Evolutionary conservation across 2,797 vertebrate genomes (phyloP), one percentile per base, ranked within the genome.

Genomic region (Enteromius viviparus): DNA sequence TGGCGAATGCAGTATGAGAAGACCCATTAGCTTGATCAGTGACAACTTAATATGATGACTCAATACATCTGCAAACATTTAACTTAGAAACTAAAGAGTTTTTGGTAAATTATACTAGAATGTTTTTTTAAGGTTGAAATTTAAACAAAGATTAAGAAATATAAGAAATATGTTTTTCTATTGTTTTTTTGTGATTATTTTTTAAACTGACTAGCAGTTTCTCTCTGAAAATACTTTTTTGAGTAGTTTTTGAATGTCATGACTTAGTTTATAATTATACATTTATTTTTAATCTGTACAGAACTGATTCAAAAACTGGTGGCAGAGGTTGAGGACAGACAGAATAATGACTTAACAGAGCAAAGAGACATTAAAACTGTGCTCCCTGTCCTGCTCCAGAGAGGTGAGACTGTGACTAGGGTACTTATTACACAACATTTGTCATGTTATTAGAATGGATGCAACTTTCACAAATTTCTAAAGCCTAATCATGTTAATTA

Each of bases 221-320:
- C 26, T 62, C 3, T 23, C 2, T 26, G 11, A 14, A 60, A 26
- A 26, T 26, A 23, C 2, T 15, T 32, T 64, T 32, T 8, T 32
- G 3, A 3, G 62, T 32, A 8, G 26, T 19, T 26, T 70, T 58
- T 3, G 19, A 40, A 21, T 69, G 37, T 42, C n/a, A 32, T 32
- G 26, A 17, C 19, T 58, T 6, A 15, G 19, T 19, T 69, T 19
- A 32, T 10, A 45, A 45, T 12, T 32, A 19, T 34, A 51, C 2
- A 23, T 37, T 5, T 15, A 26, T 19, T 12, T 21, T 32, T 19
- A 29, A 45, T 19, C 10, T 65, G 49, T 23, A 49, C 90, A 96
- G 95, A 95, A 65, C 91, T 95, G 11, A 89, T 95, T 81, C 93
- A 95, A 87, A 94, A 94, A 83, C 88, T 95, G 81, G 91, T 93